Conservation (phyloP, 1,140 invertebrate species). For the Sinella curviseta region DNA sequence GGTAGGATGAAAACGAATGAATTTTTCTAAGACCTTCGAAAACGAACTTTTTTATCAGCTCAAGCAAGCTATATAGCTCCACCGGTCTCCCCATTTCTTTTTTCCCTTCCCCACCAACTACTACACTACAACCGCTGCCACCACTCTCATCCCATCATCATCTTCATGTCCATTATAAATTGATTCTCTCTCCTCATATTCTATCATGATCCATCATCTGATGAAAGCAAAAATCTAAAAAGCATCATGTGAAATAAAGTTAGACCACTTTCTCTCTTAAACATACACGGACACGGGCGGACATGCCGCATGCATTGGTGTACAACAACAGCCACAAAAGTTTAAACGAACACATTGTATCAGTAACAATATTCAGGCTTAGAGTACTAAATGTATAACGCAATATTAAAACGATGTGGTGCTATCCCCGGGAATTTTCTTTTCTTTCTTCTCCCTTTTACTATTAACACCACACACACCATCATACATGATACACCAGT, state of each 20-base stretch:
- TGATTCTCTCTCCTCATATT: slow-evolving; percentile 34
- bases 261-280: slow-evolving; percentile 10
- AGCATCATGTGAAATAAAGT: slow-evolving; percentile 23
- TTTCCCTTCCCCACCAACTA: background rate
- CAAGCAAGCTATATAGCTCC: background rate
- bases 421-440: background rate
- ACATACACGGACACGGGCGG: no score
- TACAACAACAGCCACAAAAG: no score
- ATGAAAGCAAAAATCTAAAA: slow-evolving; percentile 35
- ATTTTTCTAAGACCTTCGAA: background rate
- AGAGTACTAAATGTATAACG: no score
- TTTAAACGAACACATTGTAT: background rate
- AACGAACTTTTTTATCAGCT: slow-evolving; percentile 1
- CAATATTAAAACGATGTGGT: background rate
- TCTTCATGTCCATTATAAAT: slow-evolving; percentile 39
- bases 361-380: no score
- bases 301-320: no score
- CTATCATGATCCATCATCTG: slow-evolving; percentile 46
- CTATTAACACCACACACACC: background rate
- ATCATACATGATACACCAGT: no score
- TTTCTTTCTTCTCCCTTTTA: background rate
- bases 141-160: background rate
- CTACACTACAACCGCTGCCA: background rate
- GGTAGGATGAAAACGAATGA: background rate
- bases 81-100: background rate